Evolutionary conservation across 2,113 vertebrate genomes (phyloP).

Genomic region (Bufo bufo): DNA sequence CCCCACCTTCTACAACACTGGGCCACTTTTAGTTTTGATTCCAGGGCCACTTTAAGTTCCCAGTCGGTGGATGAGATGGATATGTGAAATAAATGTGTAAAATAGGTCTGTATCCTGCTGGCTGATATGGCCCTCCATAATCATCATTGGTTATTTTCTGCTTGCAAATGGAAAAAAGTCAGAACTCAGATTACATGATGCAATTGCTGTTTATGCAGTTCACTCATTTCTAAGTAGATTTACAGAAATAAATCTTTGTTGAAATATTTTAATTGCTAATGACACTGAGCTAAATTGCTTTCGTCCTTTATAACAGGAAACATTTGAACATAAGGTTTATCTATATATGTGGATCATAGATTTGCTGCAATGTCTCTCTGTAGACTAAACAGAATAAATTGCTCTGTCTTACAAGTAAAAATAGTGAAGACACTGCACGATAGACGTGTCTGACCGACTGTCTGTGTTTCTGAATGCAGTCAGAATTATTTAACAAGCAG

Average conservation of each 20-base stretch:
- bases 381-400: conserved; percentile 30
- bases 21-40: too few relatives aligned
- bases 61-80: too few relatives aligned
- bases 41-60: too few relatives aligned
- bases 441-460: background rate
- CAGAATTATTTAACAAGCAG: background rate
- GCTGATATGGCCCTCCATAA: too few relatives aligned
- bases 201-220: background rate
- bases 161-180: background rate
- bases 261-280: background rate
- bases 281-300: background rate
- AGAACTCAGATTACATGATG: background rate
- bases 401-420: background rate
- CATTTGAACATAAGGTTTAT: background rate
- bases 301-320: background rate
- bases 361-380: background rate
- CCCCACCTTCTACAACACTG: too few relatives aligned
- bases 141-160: background rate
- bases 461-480: background rate
- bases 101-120: too few relatives aligned
- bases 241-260: background rate
- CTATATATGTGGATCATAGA: background rate
- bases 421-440: conserved; percentile 18
- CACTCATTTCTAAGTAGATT: too few relatives aligned
- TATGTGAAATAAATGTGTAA: too few relatives aligned